Evolutionary conservation across 2,888 invertebrate genomes (phyloP).

Genomic region (Pristionchus entomophagus): DNA sequence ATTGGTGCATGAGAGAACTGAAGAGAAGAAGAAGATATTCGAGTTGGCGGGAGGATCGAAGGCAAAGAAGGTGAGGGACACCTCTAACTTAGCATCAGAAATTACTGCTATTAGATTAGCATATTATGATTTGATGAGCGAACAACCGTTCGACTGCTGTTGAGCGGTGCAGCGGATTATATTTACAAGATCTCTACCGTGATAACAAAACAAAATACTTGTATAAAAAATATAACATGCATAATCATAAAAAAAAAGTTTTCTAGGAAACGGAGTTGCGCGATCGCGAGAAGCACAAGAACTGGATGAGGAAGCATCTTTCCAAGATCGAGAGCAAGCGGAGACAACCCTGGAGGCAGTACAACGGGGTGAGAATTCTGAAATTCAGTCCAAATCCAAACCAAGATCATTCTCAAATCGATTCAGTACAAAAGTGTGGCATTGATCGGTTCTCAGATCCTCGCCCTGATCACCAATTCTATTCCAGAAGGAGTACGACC

Average conservation of each 20-base stretch:
- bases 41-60: conserved; percentile 83
- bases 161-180: too few relatives aligned
- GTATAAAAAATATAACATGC: background rate
- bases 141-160: too few relatives aligned
- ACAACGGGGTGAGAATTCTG: conserved; percentile 63
- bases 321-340: conserved; percentile 68
- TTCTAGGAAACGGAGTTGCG: conserved; percentile 50
- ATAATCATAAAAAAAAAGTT: background rate
- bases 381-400: too few relatives aligned
- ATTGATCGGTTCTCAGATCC: too few relatives aligned
- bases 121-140: too few relatives aligned
- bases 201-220: too few relatives aligned
- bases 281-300: conserved; percentile 54
- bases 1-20: conserved; percentile 83
- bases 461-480: background rate
- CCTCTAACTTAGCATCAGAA: too few relatives aligned
- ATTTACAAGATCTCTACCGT: too few relatives aligned
- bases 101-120: too few relatives aligned
- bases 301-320: conserved; percentile 62
- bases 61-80: conserved; percentile 55
- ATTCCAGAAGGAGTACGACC: conserved; percentile 46
- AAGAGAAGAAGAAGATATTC: conserved; percentile 93
- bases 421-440: too few relatives aligned
- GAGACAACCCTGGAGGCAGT: conserved; percentile 73
- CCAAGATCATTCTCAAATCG: too few relatives aligned